phyloP scores from a whole-genome alignment of 2,797 vertebrate genomes.

The Anomalospiza imberbis region DNA sequence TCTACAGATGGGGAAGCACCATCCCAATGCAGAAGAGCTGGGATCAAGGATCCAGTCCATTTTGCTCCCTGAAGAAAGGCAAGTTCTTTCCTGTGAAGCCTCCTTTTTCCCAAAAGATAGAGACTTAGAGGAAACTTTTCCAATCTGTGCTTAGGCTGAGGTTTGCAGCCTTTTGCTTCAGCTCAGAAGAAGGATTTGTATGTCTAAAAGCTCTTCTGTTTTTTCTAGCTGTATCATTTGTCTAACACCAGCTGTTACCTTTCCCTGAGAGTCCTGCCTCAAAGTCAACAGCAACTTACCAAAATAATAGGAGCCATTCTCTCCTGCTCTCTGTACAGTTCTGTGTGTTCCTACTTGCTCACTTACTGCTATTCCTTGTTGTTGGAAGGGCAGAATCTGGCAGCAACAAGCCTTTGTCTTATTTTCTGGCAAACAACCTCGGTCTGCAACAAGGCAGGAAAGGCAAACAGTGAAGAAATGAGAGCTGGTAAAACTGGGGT shows the following conservation, averaged over 20 bases:
- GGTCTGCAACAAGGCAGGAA: not conserved
- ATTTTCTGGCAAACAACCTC: slow-evolving; percentile 39
- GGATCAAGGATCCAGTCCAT: not conserved
- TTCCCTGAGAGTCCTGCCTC: slow-evolving; percentile 50
- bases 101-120: not conserved
- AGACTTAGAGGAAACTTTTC: not conserved
- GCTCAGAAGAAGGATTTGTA: not conserved
- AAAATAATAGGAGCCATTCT: slow-evolving; percentile 56
- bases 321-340: slow-evolving; percentile 14
- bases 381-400: slow-evolving; percentile 31
- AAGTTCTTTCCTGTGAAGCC: not conserved
- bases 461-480: not conserved
- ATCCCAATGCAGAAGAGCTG: not conserved
- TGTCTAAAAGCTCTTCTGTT: slow-evolving; percentile 31
- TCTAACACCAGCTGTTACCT: slow-evolving; percentile 65
- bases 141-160: not conserved
- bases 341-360: slow-evolving; percentile 36
- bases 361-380: slow-evolving; percentile 40
- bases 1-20: not conserved
- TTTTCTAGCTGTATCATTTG: slow-evolving; percentile 51
- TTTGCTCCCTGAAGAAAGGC: not conserved
- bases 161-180: not conserved
- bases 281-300: slow-evolving; percentile 51
- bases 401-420: slow-evolving; percentile 45
- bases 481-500: not conserved